Percentiles rank a stretch among this genome's conserved stretches.
phyloP scores from a whole-genome alignment of 2,888 invertebrate genomes.

The Erynnis tages region DNA sequence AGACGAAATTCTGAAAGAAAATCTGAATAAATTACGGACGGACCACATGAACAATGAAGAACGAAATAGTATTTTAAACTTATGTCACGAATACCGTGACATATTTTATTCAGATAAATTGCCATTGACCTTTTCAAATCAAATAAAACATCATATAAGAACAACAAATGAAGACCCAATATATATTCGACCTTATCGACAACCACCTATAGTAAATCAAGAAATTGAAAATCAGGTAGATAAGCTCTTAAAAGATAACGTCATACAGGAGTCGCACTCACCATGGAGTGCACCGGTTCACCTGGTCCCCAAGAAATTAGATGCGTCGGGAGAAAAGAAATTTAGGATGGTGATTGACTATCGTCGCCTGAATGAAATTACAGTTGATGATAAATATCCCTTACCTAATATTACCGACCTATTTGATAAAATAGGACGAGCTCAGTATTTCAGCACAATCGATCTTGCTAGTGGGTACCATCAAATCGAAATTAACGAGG shows the following conservation, averaged over 20 bases:
- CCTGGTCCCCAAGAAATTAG: constrained; percentile 49
- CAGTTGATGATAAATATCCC: constrained; percentile 29
- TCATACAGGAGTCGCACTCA: constrained; percentile 42
- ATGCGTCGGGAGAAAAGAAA: constrained; percentile 31
- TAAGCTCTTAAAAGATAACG: constrained; percentile 41
- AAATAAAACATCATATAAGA: constrained; percentile 46
- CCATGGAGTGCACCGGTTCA: constrained; percentile 50
- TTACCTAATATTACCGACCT: constrained; percentile 30
- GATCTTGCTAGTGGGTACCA: constrained; percentile 11
- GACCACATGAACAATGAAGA: constrained; percentile 42
- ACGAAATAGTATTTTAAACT: constrained; percentile 30
- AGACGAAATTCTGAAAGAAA: constrained; percentile 5
- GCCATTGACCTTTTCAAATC: constrained; percentile 36
- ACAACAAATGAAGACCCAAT: constrained; percentile 40
- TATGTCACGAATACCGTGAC: constrained; percentile 39
- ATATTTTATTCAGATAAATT: constrained; percentile 43
- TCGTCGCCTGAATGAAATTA: constrained; percentile 35
- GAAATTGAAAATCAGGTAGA: constrained; percentile 44
- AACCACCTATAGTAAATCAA: constrained; percentile 35
- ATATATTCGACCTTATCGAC: constrained; percentile 37
- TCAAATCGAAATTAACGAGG: constrained; percentile 1
- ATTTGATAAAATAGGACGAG: constrained; percentile 17
- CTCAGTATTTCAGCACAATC: neutral
- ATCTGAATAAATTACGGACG: constrained; percentile 26
- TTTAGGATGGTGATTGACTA: constrained; percentile 25